Evolutionary conservation across 35 echinoderm and acorn worm genomes (phyloP).

Genomic region (Heliocidaris erythrogramma): DNA sequence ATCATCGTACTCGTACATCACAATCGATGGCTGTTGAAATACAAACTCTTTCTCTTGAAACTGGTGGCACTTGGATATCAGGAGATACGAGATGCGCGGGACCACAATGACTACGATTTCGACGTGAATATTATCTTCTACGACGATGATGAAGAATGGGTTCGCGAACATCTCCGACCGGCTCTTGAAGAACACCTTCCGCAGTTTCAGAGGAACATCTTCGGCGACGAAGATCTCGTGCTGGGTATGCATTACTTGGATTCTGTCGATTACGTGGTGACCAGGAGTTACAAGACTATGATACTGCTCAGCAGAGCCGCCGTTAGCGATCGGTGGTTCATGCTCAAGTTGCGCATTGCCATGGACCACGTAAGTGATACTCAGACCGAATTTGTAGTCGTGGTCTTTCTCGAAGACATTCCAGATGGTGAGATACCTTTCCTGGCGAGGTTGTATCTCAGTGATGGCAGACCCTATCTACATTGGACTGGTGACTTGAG

Average conservation of each 20-base stretch:
- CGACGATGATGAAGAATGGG: neutral
- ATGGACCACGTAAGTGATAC: neutral
- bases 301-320: neutral
- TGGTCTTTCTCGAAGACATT: conserved; percentile 7
- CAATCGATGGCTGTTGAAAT: neutral
- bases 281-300: neutral
- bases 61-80: neutral
- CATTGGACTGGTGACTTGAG: neutral
- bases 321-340: neutral
- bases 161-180: neutral
- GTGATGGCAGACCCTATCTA: neutral
- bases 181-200: neutral
- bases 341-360: neutral
- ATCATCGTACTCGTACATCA: neutral
- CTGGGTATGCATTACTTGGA: conserved; percentile 5
- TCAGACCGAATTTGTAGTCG: neutral
- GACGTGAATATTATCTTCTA: neutral
- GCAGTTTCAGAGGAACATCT: neutral
- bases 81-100: neutral
- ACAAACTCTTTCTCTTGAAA: neutral
- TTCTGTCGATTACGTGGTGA: neutral
- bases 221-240: neutral
- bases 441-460: too few relatives aligned
- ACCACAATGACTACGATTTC: neutral
- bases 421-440: neutral